These are phyloP conservation scores for Thamnophis elegans DNA, from an alignment of 2,797 vertebrate species.

Conservation along the genomic window DNA sequence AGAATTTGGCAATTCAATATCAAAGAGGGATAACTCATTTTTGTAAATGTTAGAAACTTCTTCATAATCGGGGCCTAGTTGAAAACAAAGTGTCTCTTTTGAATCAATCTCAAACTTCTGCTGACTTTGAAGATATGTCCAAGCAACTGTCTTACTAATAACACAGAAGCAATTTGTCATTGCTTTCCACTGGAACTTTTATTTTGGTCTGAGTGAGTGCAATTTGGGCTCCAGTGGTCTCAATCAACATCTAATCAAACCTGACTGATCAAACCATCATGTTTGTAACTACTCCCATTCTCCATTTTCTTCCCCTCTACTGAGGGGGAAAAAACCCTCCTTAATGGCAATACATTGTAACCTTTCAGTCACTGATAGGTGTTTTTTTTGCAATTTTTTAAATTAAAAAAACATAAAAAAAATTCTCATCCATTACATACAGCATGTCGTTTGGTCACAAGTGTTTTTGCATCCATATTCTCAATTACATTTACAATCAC, in stretches of 20 bases:
- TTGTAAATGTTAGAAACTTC: background rate
- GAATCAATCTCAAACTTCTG: background rate
- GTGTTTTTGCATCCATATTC: too few species aligned
- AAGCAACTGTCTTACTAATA: background rate
- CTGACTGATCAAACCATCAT: background rate
- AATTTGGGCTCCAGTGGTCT: background rate
- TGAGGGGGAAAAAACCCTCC: background rate
- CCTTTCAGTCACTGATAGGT: background rate
- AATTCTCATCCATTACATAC: too few species aligned
- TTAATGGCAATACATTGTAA: background rate
- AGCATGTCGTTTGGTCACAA: too few species aligned
- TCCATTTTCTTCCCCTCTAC: background rate
- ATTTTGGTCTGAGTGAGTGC: background rate
- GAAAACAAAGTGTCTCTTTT: background rate
- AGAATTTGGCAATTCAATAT: background rate
- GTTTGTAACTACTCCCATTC: background rate
- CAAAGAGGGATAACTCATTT: background rate
- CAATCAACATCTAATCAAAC: background rate
- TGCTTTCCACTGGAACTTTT: background rate
- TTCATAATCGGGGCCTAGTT: background rate
- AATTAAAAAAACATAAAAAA: too few species aligned
- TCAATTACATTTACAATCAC: too few species aligned
- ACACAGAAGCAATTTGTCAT: background rate
- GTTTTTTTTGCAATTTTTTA: too few species aligned
- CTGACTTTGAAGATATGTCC: background rate